Conservation (phyloP, 2,113 vertebrate genomes). For the Vulpes vulpes region DNA sequence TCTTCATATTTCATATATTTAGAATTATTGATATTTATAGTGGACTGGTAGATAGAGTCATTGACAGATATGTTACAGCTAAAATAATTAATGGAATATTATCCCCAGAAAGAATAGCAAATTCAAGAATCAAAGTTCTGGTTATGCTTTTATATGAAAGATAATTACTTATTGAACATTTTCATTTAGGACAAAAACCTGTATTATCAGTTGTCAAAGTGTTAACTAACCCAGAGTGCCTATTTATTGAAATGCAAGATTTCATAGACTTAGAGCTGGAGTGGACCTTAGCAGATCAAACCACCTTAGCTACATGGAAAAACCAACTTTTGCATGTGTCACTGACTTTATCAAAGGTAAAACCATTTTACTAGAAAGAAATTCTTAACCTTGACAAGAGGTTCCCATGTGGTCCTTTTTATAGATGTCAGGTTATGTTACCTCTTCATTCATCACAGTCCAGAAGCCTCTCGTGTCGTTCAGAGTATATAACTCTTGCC, state of each 20-base stretch:
- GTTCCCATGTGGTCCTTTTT: background rate
- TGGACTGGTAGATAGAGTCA: background rate
- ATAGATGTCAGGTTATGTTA: background rate
- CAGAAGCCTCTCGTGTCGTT: background rate
- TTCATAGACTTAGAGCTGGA: background rate
- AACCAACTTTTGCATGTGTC: background rate
- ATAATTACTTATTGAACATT: slow-evolving; percentile 12
- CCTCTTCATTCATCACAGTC: background rate
- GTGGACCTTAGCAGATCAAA: background rate
- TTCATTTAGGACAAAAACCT: background rate
- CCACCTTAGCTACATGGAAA: background rate
- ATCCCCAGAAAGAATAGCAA: background rate
- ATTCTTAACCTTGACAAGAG: background rate
- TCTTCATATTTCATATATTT: slow-evolving; percentile 10
- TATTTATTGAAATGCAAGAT: background rate
- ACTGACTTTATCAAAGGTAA: background rate
- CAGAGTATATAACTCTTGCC: background rate
- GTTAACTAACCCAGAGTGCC: slow-evolving; percentile 1
- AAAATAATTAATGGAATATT: background rate
- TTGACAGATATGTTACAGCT: background rate
- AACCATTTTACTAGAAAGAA: background rate
- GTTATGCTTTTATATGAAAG: slow-evolving; percentile 27
- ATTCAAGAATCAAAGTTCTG: slow-evolving; percentile 23
- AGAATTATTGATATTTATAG: background rate
- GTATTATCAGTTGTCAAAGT: background rate